Base-by-base conservation (phyloP, 2,888 invertebrate species). In the Luffia ferchaultella region DNA sequence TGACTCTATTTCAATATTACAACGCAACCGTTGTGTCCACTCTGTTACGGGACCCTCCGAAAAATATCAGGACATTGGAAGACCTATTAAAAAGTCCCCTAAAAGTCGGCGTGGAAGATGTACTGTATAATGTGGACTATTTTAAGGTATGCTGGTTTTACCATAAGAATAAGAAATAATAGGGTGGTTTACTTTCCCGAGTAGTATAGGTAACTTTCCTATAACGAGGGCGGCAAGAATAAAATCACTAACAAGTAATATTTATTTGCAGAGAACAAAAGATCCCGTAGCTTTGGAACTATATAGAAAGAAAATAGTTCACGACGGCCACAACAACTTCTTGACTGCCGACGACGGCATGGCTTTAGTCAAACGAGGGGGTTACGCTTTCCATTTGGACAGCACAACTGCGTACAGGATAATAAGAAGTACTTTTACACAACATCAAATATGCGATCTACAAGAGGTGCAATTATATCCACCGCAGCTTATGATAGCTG, bases 341-440 rank as follows among this genome's bases (percentile, higher is more conserved):
- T 83, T 84, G 51, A 62, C 76, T 12, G 76, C 88, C 0, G 77
- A 76, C 3, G 68, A 80, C 46, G 91, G 91, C 12, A 74, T 91
- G 63, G 67, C 69, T 0, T 65, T 84, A 56, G 88, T 91, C 1
- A 86, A 86, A 62, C 67, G 72, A 20, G 91, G 91, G 1, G 89
- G 87, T 1, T 91, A 88, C 62, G 92, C 91, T 0, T 90, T 89
- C 66, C 89, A 90, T 60, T 85, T 89, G 2, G 91, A 91, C 65
- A 41, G 16, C 16, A 19, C 42, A 12, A 48, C 16, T 16, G 90
- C 88, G 1, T 92, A 91, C 66, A 87, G 88, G 54, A 86, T 90
- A 18, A 90, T 92, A 62, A 79, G 79, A 48, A 83, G 84, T 18
- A 87, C 87, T 0, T 91, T 90, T 60, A 80, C 74, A 0, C 90